Percentiles rank a stretch among this genome's conserved stretches.
These are phyloP conservation scores for Taenaris catops DNA, from an alignment of 2,888 invertebrate genomes.

Conservation along the genomic window DNA sequence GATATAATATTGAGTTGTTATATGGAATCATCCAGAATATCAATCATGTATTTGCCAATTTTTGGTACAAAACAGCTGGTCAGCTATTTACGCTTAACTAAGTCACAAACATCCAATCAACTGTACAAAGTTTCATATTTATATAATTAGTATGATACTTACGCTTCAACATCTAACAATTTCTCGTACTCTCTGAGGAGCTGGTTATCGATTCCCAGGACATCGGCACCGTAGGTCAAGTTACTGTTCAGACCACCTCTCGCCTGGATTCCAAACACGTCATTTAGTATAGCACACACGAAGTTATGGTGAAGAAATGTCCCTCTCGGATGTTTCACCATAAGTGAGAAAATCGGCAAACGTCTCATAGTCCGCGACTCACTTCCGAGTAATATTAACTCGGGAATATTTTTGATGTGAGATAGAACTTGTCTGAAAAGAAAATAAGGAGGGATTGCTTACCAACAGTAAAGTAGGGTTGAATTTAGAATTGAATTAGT, in stretches of 20 bases:
- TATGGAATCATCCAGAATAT: too few species aligned
- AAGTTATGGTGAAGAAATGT: slow-evolving; percentile 94
- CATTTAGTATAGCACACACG: slow-evolving; percentile 92
- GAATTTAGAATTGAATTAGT: too few species aligned
- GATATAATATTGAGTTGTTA: too few species aligned
- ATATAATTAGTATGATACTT: slow-evolving; percentile 32
- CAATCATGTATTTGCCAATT: too few species aligned
- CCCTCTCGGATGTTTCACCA: slow-evolving; percentile 89
- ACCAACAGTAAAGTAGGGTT: too few species aligned
- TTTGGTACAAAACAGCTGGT: too few species aligned
- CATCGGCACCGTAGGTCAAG: slow-evolving; percentile 90
- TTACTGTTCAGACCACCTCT: slow-evolving; percentile 90
- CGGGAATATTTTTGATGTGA: slow-evolving; percentile 89
- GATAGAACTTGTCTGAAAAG: slow-evolving; percentile 85
- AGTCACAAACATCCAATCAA: too few species aligned
- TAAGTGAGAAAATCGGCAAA: slow-evolving; percentile 91
- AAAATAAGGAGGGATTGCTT: too few species aligned
- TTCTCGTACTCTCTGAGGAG: slow-evolving; percentile 88
- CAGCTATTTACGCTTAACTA: too few species aligned
- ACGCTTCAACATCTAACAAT: slow-evolving; percentile 67
- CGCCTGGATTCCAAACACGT: slow-evolving; percentile 94
- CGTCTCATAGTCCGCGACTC: slow-evolving; percentile 82
- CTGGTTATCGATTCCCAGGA: slow-evolving; percentile 90
- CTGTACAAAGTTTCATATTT: background rate
- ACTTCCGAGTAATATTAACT: slow-evolving; percentile 88